A percentile compares a stretch with the other conserved stretches of the same genome.
Conservation (phyloP, 2,888 invertebrate genomes). For the Drosophila paranaensis region DNA sequence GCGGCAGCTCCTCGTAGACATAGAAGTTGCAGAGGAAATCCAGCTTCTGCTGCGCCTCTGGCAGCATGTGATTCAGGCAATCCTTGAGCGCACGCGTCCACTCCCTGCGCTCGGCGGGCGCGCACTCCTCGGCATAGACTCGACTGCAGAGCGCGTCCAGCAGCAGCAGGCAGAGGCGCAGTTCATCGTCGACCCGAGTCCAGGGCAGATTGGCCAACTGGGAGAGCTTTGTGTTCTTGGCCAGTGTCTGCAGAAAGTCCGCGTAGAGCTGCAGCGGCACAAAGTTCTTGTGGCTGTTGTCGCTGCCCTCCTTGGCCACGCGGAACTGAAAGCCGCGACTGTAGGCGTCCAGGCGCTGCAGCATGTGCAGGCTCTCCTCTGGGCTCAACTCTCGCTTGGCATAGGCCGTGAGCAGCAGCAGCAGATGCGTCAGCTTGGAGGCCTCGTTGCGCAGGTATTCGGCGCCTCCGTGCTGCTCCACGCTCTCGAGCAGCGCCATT, state of each 20-base stretch:
- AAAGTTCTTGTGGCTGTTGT: constrained; percentile 84
- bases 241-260: constrained; percentile 86
- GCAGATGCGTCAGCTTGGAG: constrained; percentile 69
- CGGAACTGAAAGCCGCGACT: constrained; percentile 58
- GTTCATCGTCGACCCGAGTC: constrained; percentile 47
- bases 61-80: constrained; percentile 85
- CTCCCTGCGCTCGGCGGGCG: constrained; percentile 53
- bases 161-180: constrained; percentile 66
- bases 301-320: constrained; percentile 57
- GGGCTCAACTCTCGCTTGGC: constrained; percentile 59
- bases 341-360: constrained; percentile 58
- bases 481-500: constrained; percentile 71
- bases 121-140: constrained; percentile 32
- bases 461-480: constrained; percentile 62
- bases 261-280: constrained; percentile 87
- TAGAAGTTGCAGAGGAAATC: constrained; percentile 87
- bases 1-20: constrained; percentile 69
- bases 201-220: constrained; percentile 74
- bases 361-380: constrained; percentile 60
- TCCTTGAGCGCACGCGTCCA: constrained; percentile 82
- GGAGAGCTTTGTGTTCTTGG: constrained; percentile 84
- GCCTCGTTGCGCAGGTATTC: constrained; percentile 45
- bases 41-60: constrained; percentile 85
- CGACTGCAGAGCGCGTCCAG: constrained; percentile 60
- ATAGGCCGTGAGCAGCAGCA: constrained; percentile 74